Base-by-base conservation (phyloP, 2,888 invertebrate species). In the Hyppa rectilinea region DNA sequence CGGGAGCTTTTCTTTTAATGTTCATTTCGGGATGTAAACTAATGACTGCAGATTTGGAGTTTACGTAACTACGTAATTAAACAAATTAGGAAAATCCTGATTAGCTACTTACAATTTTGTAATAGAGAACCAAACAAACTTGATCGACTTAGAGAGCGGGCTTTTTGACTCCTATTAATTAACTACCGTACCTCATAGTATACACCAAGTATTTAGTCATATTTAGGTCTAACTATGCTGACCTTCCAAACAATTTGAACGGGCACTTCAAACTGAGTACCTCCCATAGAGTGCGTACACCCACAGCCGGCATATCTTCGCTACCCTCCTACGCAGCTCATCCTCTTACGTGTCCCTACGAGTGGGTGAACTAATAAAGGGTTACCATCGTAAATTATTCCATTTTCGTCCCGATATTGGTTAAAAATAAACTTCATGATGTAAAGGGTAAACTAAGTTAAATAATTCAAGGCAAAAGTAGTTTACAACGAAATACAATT, bases 301-400 rank as follows among this genome's bases (percentile, higher is more conserved):
- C 9, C 45, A 40, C 47, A 20, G 7, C 14, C 20, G 31, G 36
- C 53, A 60, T 60, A 52, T 73, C 43, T 56, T 31, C 45, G 2
- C 1, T 12, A 20, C 34, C 23, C 36, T 3, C 47, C 49, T 10
- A 47, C 65, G 26, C 38, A 14, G 29, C 38, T 10, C 40, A 53
- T 53, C 40, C 52, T n/a, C 38, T 50, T 20, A 50, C 38, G 49
- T 49, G 58, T 36, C 56, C 55, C 36, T 34, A 36, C 45, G 58
- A 49, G 74, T 73, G 64, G 53, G 26, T 23, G 29, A 53, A 58
- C 34, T 56, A 74, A 64, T 65, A 55, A 55, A 80, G 50, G 67
- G 40, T 56, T 61, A 26, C 7, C 38, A 40, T 61, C 45, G 58
- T 73, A 79, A 65, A 61, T 75, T 61, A 56, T 61, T 56, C 60